Percentiles rank a stretch among this genome's conserved stretches.
Conservation (phyloP, 2,888 invertebrate genomes). For the Augochlorella aurata region DNA sequence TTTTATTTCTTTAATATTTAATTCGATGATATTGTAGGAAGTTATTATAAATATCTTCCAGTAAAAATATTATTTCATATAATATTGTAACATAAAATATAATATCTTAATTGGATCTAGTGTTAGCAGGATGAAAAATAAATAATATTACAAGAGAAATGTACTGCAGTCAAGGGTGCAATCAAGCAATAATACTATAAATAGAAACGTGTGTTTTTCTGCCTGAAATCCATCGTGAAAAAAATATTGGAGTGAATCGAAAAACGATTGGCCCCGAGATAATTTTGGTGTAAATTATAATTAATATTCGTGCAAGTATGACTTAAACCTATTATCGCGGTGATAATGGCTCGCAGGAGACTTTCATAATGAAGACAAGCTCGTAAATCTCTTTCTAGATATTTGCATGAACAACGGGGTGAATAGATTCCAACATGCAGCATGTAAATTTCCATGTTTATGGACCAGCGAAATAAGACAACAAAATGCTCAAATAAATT, state of each 20-base stretch:
- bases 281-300: background rate
- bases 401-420: background rate
- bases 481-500: slow-evolving; percentile 8
- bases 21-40: background rate
- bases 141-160: background rate
- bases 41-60: background rate
- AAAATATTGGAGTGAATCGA: background rate
- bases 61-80: background rate
- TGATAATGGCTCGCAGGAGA: background rate
- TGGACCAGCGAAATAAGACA: background rate
- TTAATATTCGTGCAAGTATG: background rate
- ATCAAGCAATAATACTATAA: background rate
- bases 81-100: background rate
- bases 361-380: background rate
- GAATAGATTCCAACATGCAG: background rate
- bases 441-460: slow-evolving; percentile 12
- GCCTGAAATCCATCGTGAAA: background rate
- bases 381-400: background rate
- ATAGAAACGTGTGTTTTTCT: slow-evolving; percentile 1
- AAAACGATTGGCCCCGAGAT: background rate
- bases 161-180: background rate
- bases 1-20: background rate
- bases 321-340: background rate
- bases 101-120: background rate
- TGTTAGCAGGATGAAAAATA: background rate